Conservation (phyloP, 2,797 vertebrate genomes). For the Streptopelia turtur region DNA sequence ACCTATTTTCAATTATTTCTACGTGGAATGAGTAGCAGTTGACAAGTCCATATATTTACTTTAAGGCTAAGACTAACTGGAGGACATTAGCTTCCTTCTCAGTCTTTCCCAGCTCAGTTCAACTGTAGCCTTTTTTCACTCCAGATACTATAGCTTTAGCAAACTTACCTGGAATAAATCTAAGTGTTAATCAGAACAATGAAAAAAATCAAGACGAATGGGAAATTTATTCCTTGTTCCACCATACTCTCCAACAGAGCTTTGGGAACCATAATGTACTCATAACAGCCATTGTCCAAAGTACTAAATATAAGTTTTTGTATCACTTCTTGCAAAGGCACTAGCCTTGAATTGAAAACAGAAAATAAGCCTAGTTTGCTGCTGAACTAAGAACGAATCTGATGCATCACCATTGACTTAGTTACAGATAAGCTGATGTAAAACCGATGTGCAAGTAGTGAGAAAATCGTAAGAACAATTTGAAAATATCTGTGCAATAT, state of each 20-base stretch:
- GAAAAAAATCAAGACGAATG: not conserved
- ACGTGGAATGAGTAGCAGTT: not conserved
- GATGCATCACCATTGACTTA: not conserved
- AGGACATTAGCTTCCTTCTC: not conserved
- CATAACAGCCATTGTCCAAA: not conserved
- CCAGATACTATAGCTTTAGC: not conserved
- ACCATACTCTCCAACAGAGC: not conserved
- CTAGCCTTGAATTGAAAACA: not conserved
- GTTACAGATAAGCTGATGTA: not conserved
- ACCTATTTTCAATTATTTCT: not conserved
- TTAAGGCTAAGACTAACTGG: not conserved
- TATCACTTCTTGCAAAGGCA: not conserved
- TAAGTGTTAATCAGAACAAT: not conserved
- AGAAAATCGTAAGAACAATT: not conserved
- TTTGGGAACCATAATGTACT: not conserved
- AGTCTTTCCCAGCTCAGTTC: not conserved
- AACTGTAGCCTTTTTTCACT: not conserved
- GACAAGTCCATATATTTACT: not conserved
- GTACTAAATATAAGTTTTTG: not conserved
- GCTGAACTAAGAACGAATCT: not conserved
- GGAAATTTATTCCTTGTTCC: not conserved
- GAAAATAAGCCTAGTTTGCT: not conserved
- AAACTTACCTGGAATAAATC: not conserved
- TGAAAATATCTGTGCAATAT: not conserved
- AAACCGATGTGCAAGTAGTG: not conserved